Conservation (phyloP, 1,140 invertebrate species). For the Ylistrum balloti region DNA sequence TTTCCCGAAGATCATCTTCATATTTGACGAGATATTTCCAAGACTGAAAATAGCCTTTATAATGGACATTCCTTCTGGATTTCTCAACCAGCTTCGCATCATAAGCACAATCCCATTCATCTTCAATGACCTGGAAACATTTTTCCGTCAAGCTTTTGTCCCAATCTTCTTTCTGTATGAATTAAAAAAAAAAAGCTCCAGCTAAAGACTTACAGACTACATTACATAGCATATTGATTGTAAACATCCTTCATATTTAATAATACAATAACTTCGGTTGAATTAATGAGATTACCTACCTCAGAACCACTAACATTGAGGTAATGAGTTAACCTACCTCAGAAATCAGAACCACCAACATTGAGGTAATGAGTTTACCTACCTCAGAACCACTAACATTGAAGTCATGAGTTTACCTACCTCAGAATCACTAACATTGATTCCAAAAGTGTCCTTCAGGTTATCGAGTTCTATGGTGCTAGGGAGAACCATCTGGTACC, state of each 20-base stretch:
- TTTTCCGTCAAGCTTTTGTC: background rate
- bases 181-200: background rate
- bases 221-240: too few relatives aligned
- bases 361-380: too few relatives aligned
- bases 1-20: conserved; percentile 51
- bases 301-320: too few relatives aligned
- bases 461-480: conserved; percentile 22
- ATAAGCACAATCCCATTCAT: conserved; percentile 55
- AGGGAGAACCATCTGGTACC: conserved; percentile 44
- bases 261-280: too few relatives aligned
- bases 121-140: conserved; percentile 35
- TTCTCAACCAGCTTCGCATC: conserved; percentile 44
- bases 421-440: background rate
- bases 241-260: too few relatives aligned
- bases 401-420: background rate
- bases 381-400: too few relatives aligned
- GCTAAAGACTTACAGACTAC: too few relatives aligned
- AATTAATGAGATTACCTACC: too few relatives aligned
- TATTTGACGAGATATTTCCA: conserved; percentile 57
- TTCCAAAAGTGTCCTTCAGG: conserved; percentile 30
- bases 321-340: too few relatives aligned
- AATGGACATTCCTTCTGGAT: background rate
- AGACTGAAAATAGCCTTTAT: conserved; percentile 59
- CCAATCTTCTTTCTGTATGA: background rate
- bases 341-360: too few relatives aligned